Evolutionary conservation across 1,140 invertebrate genomes (phyloP).

Genomic region (Rhysida immarginata): DNA sequence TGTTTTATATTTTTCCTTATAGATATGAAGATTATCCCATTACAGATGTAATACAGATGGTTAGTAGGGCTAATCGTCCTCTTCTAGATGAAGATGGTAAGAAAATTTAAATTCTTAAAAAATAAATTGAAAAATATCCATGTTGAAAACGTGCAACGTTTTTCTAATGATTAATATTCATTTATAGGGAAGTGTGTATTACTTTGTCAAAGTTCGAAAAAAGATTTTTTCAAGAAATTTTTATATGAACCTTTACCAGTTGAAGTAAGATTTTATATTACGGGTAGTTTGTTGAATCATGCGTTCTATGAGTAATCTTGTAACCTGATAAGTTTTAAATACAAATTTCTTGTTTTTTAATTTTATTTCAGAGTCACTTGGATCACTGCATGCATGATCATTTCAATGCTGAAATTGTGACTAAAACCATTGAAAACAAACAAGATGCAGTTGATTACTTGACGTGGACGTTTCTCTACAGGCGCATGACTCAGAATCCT

Average conservation of each 20-base stretch:
- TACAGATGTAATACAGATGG: conserved; percentile 94
- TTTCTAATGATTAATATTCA: too few relatives aligned
- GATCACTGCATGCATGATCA: conserved; percentile 97
- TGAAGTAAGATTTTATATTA: conserved; percentile 51
- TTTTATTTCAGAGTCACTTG: conserved; percentile 77
- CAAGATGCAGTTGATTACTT: conserved; percentile 99
- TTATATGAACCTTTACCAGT: conserved; percentile 92
- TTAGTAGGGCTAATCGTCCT: conserved; percentile 79
- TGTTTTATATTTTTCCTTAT: conserved; percentile 33
- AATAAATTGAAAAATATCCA: not conserved
- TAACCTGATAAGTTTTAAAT: conserved; percentile 2
- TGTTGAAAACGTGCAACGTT: not conserved
- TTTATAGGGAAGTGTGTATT: conserved; percentile 79
- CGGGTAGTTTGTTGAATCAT: not conserved
- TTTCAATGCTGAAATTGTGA: conserved; percentile 99
- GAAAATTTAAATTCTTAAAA: too few relatives aligned
- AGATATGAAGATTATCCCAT: conserved; percentile 98
- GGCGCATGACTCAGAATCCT: conserved; percentile 94
- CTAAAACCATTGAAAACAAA: conserved; percentile 99
- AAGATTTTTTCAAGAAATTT: conserved; percentile 98
- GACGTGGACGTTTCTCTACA: conserved; percentile 98
- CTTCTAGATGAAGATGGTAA: conserved; percentile 78
- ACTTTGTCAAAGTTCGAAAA: conserved; percentile 93
- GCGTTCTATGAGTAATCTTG: conserved; percentile 3
- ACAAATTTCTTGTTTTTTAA: conserved; percentile 14